Evolutionary conservation across 2,797 vertebrate species (phyloP).

Genomic region (Siniperca undulata): DNA sequence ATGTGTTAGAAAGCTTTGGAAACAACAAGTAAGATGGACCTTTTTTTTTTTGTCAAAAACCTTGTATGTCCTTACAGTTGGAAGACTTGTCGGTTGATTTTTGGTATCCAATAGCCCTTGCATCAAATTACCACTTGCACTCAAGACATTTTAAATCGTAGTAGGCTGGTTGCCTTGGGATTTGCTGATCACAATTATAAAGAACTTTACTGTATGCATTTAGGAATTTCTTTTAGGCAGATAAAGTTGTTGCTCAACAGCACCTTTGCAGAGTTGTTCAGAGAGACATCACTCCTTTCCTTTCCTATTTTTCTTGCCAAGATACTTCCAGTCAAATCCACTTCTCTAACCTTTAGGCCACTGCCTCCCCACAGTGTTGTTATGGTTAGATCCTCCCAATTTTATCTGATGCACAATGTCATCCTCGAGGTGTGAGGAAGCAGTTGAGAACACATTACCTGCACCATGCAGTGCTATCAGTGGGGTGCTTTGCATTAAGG

Average conservation of each 20-base stretch:
- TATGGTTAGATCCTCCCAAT: neutral
- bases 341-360: slow-evolving; percentile 34
- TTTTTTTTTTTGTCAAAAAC: neutral
- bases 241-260: neutral
- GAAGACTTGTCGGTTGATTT: neutral
- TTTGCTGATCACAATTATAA: neutral
- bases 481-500: slow-evolving; percentile 49
- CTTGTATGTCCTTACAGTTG: neutral
- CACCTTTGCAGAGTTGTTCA: neutral
- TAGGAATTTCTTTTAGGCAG: neutral
- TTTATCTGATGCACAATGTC: slow-evolving; percentile 34
- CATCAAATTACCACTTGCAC: neutral
- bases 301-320: slow-evolving; percentile 2
- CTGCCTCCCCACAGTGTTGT: slow-evolving; percentile 1
- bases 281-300: neutral
- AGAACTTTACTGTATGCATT: neutral
- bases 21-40: neutral
- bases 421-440: slow-evolving; percentile 32
- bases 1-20: no score
- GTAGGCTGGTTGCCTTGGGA: neutral
- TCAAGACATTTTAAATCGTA: neutral
- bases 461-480: slow-evolving; percentile 24
- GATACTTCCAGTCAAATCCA: slow-evolving; percentile 12
- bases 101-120: neutral
- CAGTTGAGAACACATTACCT: slow-evolving; percentile 7